Percentiles rank a stretch among this genome's conserved stretches.
Evolutionary conservation across 2,113 vertebrate genomes (phyloP).

Genomic region (Megaceryle torquata): DNA sequence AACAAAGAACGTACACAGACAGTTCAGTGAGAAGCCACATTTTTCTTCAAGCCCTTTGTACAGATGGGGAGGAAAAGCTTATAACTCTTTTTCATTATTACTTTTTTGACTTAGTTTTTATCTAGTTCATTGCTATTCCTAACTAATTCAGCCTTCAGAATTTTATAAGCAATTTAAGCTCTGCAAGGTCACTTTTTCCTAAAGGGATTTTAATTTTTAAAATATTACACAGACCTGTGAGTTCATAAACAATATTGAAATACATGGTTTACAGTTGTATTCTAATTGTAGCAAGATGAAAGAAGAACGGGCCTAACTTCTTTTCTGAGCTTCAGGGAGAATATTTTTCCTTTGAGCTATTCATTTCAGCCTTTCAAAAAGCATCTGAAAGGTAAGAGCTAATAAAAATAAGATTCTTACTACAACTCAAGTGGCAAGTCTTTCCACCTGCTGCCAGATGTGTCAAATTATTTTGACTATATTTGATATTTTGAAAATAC

Average conservation of each 20-base stretch:
- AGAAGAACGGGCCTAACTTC: not conserved
- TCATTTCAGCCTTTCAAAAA: constrained; percentile 17
- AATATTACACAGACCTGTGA: constrained; percentile 1
- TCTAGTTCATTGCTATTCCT: not conserved
- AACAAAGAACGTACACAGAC: not conserved
- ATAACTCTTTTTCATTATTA: not conserved
- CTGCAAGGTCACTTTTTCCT: constrained; percentile 21
- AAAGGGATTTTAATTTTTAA: constrained; percentile 60
- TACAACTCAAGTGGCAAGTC: not conserved
- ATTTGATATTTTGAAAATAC: constrained; percentile 35
- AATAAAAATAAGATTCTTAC: constrained; percentile 30
- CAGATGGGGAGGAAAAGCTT: not conserved
- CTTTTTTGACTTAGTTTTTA: not conserved
- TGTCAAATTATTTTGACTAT: not conserved
- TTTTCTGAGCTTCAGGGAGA: not conserved
- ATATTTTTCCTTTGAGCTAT: not conserved
- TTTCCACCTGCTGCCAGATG: not conserved
- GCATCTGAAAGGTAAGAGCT: constrained; percentile 2
- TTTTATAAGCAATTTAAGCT: not conserved
- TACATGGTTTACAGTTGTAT: not conserved
- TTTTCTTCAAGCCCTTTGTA: not conserved
- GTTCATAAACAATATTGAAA: constrained; percentile 19
- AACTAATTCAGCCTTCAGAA: constrained; percentile 30
- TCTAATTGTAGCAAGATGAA: constrained; percentile 50
- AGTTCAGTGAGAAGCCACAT: not conserved